Conservation (phyloP, 2,888 invertebrate species). For the Priocnemis perturbator region DNA sequence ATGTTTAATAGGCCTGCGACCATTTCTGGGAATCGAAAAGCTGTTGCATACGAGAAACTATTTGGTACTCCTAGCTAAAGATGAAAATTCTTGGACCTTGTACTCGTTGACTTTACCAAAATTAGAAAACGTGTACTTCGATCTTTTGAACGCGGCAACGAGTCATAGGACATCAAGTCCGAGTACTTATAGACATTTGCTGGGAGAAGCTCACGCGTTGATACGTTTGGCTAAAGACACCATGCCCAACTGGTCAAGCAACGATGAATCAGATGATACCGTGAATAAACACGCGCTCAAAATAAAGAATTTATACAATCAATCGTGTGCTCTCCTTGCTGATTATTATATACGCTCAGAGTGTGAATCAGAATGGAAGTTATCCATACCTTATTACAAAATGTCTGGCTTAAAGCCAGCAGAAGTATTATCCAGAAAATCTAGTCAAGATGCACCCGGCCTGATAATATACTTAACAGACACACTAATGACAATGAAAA, state of each 20-base stretch:
- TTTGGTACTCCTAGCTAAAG: conserved; percentile 78
- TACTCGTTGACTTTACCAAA: conserved; percentile 83
- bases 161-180: conserved; percentile 81
- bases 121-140: conserved; percentile 81
- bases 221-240: conserved; percentile 76
- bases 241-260: conserved; percentile 31
- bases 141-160: conserved; percentile 83
- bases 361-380: conserved; percentile 70
- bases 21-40: conserved; percentile 81
- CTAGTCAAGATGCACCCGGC: conserved; percentile 66
- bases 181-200: conserved; percentile 83
- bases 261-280: conserved; percentile 43
- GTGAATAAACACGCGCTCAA: conserved; percentile 58
- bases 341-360: conserved; percentile 78
- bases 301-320: conserved; percentile 76
- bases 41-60: conserved; percentile 76
- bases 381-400: conserved; percentile 78
- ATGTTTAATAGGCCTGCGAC: conserved; percentile 82
- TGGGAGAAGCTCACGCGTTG: conserved; percentile 85
- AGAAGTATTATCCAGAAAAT: conserved; percentile 75
- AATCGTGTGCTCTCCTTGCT: conserved; percentile 78
- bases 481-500: conserved; percentile 73
- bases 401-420: conserved; percentile 77
- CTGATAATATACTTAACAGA: conserved; percentile 66
- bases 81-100: conserved; percentile 83